Base-by-base conservation (phyloP, 2,888 invertebrate species). In the Euplexia lucipara region DNA sequence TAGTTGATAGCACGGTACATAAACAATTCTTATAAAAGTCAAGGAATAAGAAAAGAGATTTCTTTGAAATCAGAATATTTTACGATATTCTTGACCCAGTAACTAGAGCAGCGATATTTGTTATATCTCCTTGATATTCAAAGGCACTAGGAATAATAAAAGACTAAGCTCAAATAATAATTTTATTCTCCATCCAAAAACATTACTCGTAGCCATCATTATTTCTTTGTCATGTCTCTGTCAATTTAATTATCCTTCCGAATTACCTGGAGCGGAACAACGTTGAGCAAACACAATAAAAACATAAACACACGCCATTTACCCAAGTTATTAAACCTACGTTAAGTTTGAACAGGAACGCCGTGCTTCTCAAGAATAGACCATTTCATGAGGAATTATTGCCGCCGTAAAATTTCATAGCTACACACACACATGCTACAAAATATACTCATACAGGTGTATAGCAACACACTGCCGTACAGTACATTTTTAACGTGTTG, bases 341-440 rank as follows among this genome's bases (percentile, higher is more conserved):
- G 60, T 47, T 63, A 67, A 76, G 48, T 71, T 70, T 49, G 54
- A 48, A 70, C 47, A 52, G 53, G 56, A 64, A 44, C 48, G n/a
- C 35, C 18, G 44, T 45, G 61, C 56, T 65, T 34, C 44, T 68
- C 64, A 63, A 66, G 68, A 74, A 67, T 62, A 65, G 42, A 63
- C 44, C 51, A 54, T 76, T 64, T 41, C 57, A 52, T 44, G 56
- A 47, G 22, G 58, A 76, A 70, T 79, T 69, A 82, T 70, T 58
- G 53, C 75, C 8, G 64, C 60, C 56, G 45, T 82, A 79, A 82
- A 81, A 71, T 75, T 79, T 75, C 60, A 75, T 60, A 69, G 61
- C 64, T 45, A 60, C 54, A 57, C 52, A 57, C 44, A 60, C 42
- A 66, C 60, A 39, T 34, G 60, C 32, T 64, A 42, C 60, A 35